Evolutionary conservation across 1,140 invertebrate species (phyloP), one percentile per base, ranked within the genome.

Genomic region (Nebria ingens): DNA sequence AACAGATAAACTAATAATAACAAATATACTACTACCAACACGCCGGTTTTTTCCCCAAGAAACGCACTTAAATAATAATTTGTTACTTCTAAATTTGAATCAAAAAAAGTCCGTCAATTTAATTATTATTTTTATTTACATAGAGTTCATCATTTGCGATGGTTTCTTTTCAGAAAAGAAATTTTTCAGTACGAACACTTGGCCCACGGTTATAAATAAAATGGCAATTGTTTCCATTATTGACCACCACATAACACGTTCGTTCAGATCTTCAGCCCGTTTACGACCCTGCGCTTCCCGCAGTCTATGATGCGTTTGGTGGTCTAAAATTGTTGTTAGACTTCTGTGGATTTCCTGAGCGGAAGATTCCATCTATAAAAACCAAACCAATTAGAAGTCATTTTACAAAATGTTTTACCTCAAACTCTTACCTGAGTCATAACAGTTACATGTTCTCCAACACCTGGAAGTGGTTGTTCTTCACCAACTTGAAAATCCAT

Each of bases 401-500:
- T 15, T 61, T 54, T 25, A 58, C 22, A 42, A 57, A 57, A n/a
- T 56, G 23, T n/a, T 20, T 54, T 22, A 55, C 25, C 42, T 34
- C 52, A 45, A 21, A 58, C 54, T 21, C 63, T 73, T 76, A 94
- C 93, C 84, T 96, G 89, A 56, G 95, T 98, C 76, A 98, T 85
- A 19, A 93, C 93, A 54, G 93, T 96, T 1, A 86, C 83, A 71
- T 96, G 92, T 65, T 95, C 91, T 29, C 84, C 86, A 59, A 93
- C 71, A 23, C 89, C 89, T 11, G 91, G 90, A 34, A 97, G 73
- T 0, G 89, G 83, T 50, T 79, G 73, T 71, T 98, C 93, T 22
- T 96, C 91, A 1, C 94, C 94, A 23, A 95, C 89, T 84, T 95
- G 91, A 62, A 98, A 91, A 71, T 98, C 96, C 85, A 99, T 92